These are phyloP conservation scores for Nerophis lumbriciformis DNA, from an alignment of 2,113 vertebrate species.

Conservation along the genomic window DNA sequence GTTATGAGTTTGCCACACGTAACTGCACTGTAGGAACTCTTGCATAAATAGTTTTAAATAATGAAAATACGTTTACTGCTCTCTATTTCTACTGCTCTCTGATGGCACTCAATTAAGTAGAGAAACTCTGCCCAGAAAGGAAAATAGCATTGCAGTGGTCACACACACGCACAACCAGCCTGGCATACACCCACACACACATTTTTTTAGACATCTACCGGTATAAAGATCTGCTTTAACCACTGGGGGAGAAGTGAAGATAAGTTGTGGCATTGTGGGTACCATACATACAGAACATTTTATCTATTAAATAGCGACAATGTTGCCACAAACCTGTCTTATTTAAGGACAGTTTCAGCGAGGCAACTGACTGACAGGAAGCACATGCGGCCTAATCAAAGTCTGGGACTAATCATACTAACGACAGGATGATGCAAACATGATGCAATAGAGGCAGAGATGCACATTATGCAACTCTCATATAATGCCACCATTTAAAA, in stretches of 20 bases:
- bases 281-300: constrained; percentile 5
- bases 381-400: constrained; percentile 3
- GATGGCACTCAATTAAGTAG: constrained; percentile 17
- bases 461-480: not conserved
- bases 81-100: constrained; percentile 8
- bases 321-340: constrained; percentile 19
- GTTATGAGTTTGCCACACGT: constrained; percentile 7
- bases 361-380: constrained; percentile 1
- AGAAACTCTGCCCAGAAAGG: constrained; percentile 33
- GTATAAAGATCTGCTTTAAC: constrained; percentile 35
- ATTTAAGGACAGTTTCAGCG: constrained; percentile 6
- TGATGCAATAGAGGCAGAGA: constrained; percentile 1
- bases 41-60: constrained; percentile 19
- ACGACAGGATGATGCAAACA: not conserved
- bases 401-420: constrained; percentile 3
- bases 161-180: constrained; percentile 1
- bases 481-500: too few species aligned
- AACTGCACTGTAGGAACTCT: not conserved
- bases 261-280: constrained; percentile 19
- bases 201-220: constrained; percentile 15
- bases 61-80: constrained; percentile 20
- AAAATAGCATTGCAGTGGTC: constrained; percentile 23
- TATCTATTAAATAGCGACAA: constrained; percentile 20
- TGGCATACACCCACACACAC: constrained; percentile 8
- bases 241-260: constrained; percentile 11